Conservation (phyloP, 1,140 invertebrate genomes). For the Apolygus lucorum region DNA sequence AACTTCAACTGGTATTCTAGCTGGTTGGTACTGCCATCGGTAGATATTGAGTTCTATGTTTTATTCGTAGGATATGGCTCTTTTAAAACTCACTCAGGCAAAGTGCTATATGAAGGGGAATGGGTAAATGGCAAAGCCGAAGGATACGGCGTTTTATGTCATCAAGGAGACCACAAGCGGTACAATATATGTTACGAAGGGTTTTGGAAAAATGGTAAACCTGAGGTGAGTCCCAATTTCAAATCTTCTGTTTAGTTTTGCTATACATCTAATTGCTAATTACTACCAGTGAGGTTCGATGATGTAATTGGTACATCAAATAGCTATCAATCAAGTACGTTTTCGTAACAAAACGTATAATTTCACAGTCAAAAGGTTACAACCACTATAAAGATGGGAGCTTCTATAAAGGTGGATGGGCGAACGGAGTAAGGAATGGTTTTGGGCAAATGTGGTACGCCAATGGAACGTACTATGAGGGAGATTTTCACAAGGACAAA, state of each 20-base stretch:
- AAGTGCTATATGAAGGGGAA: conserved; percentile 46
- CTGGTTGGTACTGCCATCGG: too few relatives aligned
- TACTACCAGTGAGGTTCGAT: too few relatives aligned
- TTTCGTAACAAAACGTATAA: too few relatives aligned
- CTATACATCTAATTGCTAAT: too few relatives aligned
- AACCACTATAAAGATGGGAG: conserved; percentile 44
- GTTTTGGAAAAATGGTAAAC: conserved; percentile 45
- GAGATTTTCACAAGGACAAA: conserved; percentile 41
- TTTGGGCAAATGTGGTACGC: conserved; percentile 53
- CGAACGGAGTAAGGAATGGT: conserved; percentile 47
- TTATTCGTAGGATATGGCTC: not conserved
- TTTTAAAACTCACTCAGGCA: conserved; percentile 18
- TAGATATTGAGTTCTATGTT: too few relatives aligned
- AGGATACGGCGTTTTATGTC: conserved; percentile 35
- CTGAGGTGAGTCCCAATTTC: conserved; percentile 36
- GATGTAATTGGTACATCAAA: too few relatives aligned
- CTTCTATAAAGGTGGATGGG: conserved; percentile 54
- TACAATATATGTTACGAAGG: conserved; percentile 39
- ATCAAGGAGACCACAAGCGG: conserved; percentile 41
- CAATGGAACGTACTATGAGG: conserved; percentile 47
- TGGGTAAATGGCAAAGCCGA: conserved; percentile 41
- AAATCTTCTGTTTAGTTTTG: not conserved
- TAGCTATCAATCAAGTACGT: too few relatives aligned
- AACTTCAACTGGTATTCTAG: too few relatives aligned
- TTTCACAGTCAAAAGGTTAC: too few relatives aligned